Conservation (phyloP, 2,113 vertebrate genomes). For the Gallinago jamesoni region DNA sequence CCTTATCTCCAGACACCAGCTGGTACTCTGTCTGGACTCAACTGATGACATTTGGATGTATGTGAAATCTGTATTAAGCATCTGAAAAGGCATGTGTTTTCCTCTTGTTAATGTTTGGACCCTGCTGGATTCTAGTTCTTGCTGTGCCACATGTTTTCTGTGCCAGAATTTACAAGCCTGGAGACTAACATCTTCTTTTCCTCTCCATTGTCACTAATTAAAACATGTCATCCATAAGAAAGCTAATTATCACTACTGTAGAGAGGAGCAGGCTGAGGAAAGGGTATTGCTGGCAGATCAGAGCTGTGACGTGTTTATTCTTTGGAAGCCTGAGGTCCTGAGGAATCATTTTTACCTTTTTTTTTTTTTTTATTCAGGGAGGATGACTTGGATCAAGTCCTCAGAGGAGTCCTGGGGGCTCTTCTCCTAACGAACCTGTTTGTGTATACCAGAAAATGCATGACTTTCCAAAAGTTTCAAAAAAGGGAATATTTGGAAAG, state of each 20-base stretch:
- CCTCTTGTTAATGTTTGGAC: neutral
- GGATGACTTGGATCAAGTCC: neutral
- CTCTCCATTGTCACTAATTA: neutral
- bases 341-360: neutral
- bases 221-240: neutral
- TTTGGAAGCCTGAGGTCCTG: neutral
- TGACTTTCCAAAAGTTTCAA: neutral
- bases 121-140: neutral
- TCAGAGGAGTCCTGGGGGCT: neutral
- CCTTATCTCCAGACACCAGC: conserved; percentile 42
- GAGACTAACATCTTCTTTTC: neutral
- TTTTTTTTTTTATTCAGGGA: neutral
- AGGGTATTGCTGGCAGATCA: neutral
- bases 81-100: conserved; percentile 7
- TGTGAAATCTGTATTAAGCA: conserved; percentile 17
- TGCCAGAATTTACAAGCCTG: neutral
- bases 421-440: neutral
- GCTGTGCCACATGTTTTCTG: neutral
- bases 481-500: neutral
- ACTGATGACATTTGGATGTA: neutral
- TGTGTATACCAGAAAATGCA: neutral
- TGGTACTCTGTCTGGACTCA: conserved; percentile 31
- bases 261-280: neutral
- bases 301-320: neutral
- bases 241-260: neutral